Conservation (phyloP, 2,113 vertebrate genomes). For the Tursiops truncatus region DNA sequence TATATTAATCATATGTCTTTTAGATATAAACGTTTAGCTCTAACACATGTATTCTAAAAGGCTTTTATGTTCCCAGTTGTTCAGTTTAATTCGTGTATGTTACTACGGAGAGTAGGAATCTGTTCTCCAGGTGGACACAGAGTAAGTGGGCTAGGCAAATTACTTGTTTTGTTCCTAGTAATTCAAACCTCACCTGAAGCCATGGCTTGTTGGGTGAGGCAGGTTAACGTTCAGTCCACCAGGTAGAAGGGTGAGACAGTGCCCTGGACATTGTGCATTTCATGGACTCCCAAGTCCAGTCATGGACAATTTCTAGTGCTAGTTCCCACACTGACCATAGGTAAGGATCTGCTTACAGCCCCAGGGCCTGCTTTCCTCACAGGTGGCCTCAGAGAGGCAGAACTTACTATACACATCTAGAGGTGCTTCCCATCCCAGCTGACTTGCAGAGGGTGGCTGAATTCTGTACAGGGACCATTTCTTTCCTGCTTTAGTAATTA, state of each 20-base stretch:
- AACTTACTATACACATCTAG: neutral
- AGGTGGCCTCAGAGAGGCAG: neutral
- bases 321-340: neutral
- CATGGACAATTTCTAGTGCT: neutral
- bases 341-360: neutral
- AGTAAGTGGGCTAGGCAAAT: neutral
- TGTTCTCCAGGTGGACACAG: neutral
- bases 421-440: neutral
- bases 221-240: neutral
- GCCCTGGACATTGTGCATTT: neutral
- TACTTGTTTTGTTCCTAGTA: neutral
- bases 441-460: neutral
- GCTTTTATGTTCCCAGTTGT: neutral
- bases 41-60: constrained; percentile 5
- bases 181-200: neutral
- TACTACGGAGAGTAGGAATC: neutral
- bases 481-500: neutral
- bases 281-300: neutral
- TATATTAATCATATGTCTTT: constrained; percentile 33
- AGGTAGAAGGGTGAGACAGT: neutral
- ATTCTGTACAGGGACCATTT: neutral
- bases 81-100: constrained; percentile 17
- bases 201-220: neutral
- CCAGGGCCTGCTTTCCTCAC: neutral
- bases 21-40: constrained; percentile 26